Evolutionary conservation across 2,113 vertebrate genomes (phyloP).

Genomic region (Rattus norvegicus): DNA sequence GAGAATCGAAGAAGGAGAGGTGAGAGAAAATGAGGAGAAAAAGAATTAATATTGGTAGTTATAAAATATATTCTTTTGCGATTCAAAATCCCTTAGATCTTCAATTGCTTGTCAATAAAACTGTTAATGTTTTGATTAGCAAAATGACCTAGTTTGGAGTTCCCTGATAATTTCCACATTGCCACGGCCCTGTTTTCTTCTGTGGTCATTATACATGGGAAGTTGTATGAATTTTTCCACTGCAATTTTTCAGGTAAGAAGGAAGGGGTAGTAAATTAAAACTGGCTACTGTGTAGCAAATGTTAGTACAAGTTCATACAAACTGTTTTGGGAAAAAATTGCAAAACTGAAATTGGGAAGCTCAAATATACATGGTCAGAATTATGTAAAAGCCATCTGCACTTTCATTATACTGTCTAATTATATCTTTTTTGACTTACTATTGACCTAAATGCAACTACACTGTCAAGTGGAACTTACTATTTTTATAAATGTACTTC

Average conservation of each 20-base stretch:
- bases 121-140: background rate
- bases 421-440: slow-evolving; percentile 65
- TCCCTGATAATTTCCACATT: background rate
- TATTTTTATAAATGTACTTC: slow-evolving; percentile 42
- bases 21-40: background rate
- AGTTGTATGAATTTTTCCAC: background rate
- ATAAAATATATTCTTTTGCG: background rate
- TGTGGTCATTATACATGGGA: background rate
- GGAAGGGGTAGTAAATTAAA: background rate
- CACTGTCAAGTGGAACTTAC: slow-evolving; percentile 19
- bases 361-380: slow-evolving; percentile 45
- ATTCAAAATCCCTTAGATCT: background rate
- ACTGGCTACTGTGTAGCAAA: background rate
- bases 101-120: background rate
- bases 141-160: background rate
- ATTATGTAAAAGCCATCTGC: slow-evolving; percentile 69
- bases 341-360: slow-evolving; percentile 39
- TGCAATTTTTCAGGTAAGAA: background rate
- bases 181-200: background rate
- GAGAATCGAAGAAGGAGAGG: background rate
- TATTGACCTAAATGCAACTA: slow-evolving; percentile 55
- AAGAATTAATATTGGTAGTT: background rate
- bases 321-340: slow-evolving; percentile 54
- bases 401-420: slow-evolving; percentile 37
- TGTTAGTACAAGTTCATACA: slow-evolving; percentile 29